Evolutionary conservation across 30 jellyfish, hydroid and myxozoan species (phyloP), one percentile per base, ranked within the genome.

Genomic region (Chrysaora quinquecirrha): DNA sequence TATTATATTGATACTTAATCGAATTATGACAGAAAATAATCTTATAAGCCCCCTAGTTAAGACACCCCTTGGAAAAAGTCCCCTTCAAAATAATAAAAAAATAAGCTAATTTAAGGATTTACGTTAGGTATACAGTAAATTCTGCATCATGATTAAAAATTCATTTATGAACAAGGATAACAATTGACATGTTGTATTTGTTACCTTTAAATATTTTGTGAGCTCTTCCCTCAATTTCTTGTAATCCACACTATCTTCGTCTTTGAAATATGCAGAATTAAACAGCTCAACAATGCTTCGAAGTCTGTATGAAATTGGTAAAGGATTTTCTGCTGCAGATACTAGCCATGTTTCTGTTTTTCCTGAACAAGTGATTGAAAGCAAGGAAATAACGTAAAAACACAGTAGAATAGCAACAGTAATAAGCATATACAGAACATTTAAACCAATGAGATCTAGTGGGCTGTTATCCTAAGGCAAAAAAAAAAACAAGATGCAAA

Each of bases 271-370:
- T 18, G 49, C 48, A 6, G 86, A 73, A 2, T 34, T 58, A 46
- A 82, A 71, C 34, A 82, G 11, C 29, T 70, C 80, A 34, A 71
- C 73, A 28, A 82, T 82, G 79, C 75, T 72, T 18, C 47, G 64
- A 24, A 82, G 62, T 3, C 34, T 23, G 47, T 82, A 82, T 25
- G 10, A 70, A 0, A 60, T 64, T 23, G 93, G 93, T 24, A 82
- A 43, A 0, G 93, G 86, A 27, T 62, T 49, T 19, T 60, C 81
- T 0, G 58, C 50, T 0, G 81, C 69, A 20, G 63, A 24, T 43
- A 69, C 81, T 2, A 82, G 34, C 93, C 93, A 82, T 33, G 93
- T 52, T n/a, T 72, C 78, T 20, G 23, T 32, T 38, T 71, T 54
- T 31, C 93, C 93, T 69, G 71, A 12, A 20, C 38, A 48, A 30